Conservation (phyloP, 2,888 invertebrate genomes). For the Aphidius colemani region DNA sequence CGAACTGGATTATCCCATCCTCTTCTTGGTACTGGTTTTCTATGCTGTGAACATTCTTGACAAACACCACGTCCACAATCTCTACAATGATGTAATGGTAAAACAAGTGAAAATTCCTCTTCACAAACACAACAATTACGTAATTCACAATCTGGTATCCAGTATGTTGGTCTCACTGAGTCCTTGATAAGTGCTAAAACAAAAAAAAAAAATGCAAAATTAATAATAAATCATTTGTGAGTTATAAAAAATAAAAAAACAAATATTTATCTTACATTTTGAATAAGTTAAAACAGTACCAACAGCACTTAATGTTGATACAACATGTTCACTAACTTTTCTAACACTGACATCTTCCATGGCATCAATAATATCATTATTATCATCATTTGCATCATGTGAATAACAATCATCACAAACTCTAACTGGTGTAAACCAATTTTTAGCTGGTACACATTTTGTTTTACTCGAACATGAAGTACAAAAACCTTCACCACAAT, state of each 20-base stretch:
- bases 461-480: constrained; percentile 71
- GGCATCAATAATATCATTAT: constrained; percentile 37
- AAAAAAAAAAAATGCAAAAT: constrained; percentile 19
- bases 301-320: constrained; percentile 73
- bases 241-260: constrained; percentile 19
- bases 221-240: constrained; percentile 1
- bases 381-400: constrained; percentile 50
- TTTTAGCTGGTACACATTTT: constrained; percentile 72
- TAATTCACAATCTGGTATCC: constrained; percentile 78
- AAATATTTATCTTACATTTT: constrained; percentile 63
- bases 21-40: constrained; percentile 72
- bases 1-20: constrained; percentile 76
- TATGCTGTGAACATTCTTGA: constrained; percentile 71
- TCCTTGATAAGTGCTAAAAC: constrained; percentile 71
- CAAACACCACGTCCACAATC: constrained; percentile 81
- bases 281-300: constrained; percentile 76
- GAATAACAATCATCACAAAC: constrained; percentile 74
- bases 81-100: constrained; percentile 63
- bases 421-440: constrained; percentile 73
- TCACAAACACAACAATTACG: constrained; percentile 71
- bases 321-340: constrained; percentile 73
- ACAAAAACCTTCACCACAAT: constrained; percentile 82
- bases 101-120: constrained; percentile 60
- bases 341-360: constrained; percentile 65
- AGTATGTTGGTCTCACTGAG: constrained; percentile 76